These are phyloP conservation scores for Heterotis niloticus DNA, from an alignment of 2,113 vertebrate genomes.

Conservation along the genomic window DNA sequence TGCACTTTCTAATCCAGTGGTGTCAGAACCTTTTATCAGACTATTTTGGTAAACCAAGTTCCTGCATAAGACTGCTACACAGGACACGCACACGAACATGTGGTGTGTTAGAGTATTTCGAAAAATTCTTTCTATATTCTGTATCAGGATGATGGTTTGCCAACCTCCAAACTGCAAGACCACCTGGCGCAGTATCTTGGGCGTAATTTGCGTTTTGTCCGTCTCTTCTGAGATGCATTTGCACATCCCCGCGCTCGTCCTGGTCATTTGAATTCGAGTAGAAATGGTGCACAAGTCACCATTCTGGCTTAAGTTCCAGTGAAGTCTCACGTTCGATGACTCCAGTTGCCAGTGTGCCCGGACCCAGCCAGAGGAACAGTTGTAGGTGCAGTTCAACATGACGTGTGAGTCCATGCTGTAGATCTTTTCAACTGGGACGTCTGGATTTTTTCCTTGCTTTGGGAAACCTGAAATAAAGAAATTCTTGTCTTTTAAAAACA, in stretches of 20 bases:
- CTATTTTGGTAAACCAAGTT: too few relatives aligned
- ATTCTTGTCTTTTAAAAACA: not conserved
- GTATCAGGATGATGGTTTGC: too few relatives aligned
- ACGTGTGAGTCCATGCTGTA: conserved; percentile 44
- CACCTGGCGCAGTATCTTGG: conserved; percentile 41
- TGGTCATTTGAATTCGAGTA: conserved; percentile 34
- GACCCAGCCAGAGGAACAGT: conserved; percentile 61
- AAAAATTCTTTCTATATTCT: too few relatives aligned
- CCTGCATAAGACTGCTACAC: too few relatives aligned
- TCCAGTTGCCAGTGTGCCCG: conserved; percentile 52
- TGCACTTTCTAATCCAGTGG: too few relatives aligned
- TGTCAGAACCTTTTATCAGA: too few relatives aligned
- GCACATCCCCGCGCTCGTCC: conserved; percentile 48
- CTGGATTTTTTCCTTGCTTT: conserved; percentile 20
- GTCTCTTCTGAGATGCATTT: conserved; percentile 48
- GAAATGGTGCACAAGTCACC: conserved; percentile 43
- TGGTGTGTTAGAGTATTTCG: too few relatives aligned
- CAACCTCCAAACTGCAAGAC: conserved; percentile 50
- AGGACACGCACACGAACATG: too few relatives aligned
- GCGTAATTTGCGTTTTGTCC: conserved; percentile 37
- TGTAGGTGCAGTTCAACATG: conserved; percentile 58
- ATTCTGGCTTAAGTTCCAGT: not conserved
- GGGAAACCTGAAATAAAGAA: conserved; percentile 20
- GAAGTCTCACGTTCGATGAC: not conserved
- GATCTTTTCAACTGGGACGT: conserved; percentile 18